These are phyloP conservation scores for Aplysina aerophoba DNA, from an alignment of 37 sponge, comb jelly and placozoan genomes.

Conservation along the genomic window DNA sequence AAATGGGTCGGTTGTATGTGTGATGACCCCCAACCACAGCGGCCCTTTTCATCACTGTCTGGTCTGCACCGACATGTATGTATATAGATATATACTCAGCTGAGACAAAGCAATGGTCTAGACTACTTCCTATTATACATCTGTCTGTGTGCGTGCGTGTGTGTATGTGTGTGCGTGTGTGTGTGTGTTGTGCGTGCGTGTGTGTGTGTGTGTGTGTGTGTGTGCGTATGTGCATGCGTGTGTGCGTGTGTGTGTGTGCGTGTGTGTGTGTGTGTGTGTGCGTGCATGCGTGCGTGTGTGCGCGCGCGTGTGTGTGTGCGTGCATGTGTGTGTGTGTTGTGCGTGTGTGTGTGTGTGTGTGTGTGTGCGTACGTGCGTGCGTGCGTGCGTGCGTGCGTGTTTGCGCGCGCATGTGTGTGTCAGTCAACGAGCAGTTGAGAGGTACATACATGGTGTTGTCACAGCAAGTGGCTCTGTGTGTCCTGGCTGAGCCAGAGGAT, in stretches of 20 bases:
- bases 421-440: no score
- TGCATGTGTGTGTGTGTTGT: not conserved
- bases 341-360: not conserved
- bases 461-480: not conserved
- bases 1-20: no score
- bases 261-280: not conserved
- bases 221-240: constrained; percentile 13
- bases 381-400: constrained; percentile 13
- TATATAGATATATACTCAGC: no score
- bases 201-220: constrained; percentile 28
- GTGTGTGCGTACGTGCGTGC: constrained; percentile 7
- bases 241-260: constrained; percentile 15
- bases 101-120: no score
- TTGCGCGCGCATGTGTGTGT: not conserved
- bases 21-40: no score
- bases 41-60: no score
- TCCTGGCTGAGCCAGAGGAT: not conserved
- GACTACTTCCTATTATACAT: no score
- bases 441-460: not conserved
- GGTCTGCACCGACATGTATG: no score
- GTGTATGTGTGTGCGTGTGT: constrained; percentile 26
- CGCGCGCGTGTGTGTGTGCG: not conserved
- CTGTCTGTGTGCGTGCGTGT: constrained; percentile 19
- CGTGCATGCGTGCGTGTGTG: not conserved
- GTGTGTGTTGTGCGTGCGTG: constrained; percentile 22